Conservation (phyloP, 2,113 vertebrate species). For the Gallinago media region DNA sequence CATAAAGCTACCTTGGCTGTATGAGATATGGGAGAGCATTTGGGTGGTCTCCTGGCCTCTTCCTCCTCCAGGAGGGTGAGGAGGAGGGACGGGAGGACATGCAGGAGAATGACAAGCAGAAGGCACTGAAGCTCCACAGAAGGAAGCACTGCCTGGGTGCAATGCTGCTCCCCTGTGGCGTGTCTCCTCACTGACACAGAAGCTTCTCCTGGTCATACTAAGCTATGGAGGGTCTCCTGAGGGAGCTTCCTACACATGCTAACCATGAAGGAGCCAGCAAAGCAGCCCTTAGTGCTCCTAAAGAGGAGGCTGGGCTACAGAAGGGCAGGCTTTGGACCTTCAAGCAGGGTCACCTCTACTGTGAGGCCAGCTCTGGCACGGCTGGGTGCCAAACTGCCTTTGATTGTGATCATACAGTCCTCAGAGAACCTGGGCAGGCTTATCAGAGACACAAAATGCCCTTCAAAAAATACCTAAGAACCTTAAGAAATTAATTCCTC, state of each 20-base stretch:
- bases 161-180: conserved; percentile 3
- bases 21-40: background rate
- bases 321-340: background rate
- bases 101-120: background rate
- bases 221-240: background rate
- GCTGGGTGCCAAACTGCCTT: background rate
- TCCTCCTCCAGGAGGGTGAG: background rate
- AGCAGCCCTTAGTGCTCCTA: background rate
- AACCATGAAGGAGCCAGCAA: background rate
- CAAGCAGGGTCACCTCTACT: background rate
- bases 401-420: background rate
- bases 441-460: background rate
- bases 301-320: background rate
- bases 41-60: background rate
- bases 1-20: background rate
- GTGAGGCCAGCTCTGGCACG: background rate
- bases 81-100: background rate
- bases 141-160: background rate
- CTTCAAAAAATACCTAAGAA: background rate
- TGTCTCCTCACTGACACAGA: background rate
- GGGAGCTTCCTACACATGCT: background rate
- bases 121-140: background rate
- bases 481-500: background rate
- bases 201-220: accelerated
- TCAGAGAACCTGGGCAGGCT: background rate